A percentile compares a stretch with the other conserved stretches of the same genome.
phyloP scores from a whole-genome alignment of 1,140 invertebrate genomes.

The Orussus abietinus region DNA sequence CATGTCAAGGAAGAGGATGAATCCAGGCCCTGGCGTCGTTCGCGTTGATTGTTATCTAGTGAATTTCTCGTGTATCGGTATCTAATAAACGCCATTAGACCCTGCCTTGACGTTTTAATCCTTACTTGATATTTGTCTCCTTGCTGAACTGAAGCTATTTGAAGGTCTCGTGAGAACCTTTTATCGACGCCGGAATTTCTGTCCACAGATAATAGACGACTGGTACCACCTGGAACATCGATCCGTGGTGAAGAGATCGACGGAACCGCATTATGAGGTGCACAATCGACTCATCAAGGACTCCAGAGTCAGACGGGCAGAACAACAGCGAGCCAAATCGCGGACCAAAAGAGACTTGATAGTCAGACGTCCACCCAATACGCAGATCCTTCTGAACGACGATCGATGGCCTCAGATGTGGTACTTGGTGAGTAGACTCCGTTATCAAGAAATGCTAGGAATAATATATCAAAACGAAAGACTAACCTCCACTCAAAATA shows the following conservation, averaged over 20 bases:
- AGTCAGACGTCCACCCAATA: constrained; percentile 40
- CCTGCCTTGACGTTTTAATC: no score
- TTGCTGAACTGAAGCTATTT: no score
- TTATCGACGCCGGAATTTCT: no score
- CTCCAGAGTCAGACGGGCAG: constrained; percentile 66
- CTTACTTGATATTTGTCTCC: no score
- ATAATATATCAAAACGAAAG: background rate
- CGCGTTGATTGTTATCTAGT: background rate
- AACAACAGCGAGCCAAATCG: constrained; percentile 66
- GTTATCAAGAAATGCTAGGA: constrained; percentile 3
- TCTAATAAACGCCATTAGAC: no score
- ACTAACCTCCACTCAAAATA: constrained; percentile 1
- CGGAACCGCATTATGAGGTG: constrained; percentile 63
- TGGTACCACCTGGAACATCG: constrained; percentile 79
- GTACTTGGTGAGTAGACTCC: constrained; percentile 73
- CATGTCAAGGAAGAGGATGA: background rate
- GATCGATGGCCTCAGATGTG: constrained; percentile 86
- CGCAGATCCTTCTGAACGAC: constrained; percentile 64
- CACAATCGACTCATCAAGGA: constrained; percentile 65
- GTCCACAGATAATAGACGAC: constrained; percentile 72
- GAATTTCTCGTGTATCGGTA: no score
- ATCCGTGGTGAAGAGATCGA: constrained; percentile 69
- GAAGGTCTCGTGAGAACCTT: no score
- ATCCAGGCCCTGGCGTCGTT: background rate
- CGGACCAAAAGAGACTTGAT: constrained; percentile 68